phyloP scores from a whole-genome alignment of 2,888 invertebrate genomes.

The Macropis europaea region DNA sequence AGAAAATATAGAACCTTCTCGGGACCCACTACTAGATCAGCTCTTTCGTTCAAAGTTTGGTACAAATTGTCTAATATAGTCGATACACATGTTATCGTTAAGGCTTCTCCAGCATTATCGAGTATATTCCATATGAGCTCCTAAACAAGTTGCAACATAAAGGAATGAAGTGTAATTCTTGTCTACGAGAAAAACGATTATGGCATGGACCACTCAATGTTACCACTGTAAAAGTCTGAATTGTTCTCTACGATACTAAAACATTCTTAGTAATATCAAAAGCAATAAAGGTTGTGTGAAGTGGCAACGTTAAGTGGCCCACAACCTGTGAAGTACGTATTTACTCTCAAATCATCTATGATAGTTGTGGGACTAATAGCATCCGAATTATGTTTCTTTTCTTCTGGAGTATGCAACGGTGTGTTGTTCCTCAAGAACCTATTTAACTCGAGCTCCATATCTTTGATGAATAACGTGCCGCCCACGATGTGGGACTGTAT shows the following conservation, averaged over 20 bases:
- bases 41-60: conserved; percentile 66
- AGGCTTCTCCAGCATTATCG: conserved; percentile 64
- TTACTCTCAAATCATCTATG: conserved; percentile 69
- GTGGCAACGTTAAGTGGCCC: too few species aligned
- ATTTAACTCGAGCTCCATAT: conserved; percentile 68
- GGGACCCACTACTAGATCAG: conserved; percentile 64
- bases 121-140: conserved; percentile 71
- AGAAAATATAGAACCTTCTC: conserved; percentile 67
- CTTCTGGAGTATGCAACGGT: conserved; percentile 29
- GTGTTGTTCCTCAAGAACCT: conserved; percentile 59
- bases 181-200: too few species aligned
- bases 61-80: conserved; percentile 62
- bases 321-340: too few species aligned
- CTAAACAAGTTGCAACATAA: conserved; percentile 52
- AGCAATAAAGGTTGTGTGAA: too few species aligned
- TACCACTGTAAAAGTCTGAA: too few species aligned
- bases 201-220: too few species aligned
- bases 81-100: conserved; percentile 57
- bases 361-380: conserved; percentile 67
- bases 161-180: conserved; percentile 1
- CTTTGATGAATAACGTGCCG: conserved; percentile 69
- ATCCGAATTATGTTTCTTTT: conserved; percentile 63
- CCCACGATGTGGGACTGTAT: conserved; percentile 79
- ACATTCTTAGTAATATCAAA: too few species aligned
- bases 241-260: too few species aligned